Conservation (phyloP, 2,113 vertebrate genomes). For the Microtus richardsoni region DNA sequence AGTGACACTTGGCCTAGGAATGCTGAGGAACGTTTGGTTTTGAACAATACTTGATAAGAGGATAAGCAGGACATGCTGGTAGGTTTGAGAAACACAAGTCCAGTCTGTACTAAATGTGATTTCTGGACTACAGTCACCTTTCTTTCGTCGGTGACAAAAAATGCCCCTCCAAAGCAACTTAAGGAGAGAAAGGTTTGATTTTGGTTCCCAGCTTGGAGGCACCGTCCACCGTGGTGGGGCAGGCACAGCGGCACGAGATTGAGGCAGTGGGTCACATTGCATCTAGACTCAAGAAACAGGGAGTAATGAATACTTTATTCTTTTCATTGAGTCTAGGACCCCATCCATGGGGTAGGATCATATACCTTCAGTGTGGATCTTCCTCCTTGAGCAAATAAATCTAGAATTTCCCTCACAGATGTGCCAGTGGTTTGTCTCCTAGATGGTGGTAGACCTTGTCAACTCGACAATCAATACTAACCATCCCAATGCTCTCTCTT, state of each 20-base stretch:
- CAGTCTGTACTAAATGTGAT: not conserved
- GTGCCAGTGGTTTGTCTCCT: not conserved
- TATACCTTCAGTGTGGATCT: not conserved
- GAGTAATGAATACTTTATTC: not conserved
- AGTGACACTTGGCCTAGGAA: not conserved
- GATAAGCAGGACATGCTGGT: not conserved
- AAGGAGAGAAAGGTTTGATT: not conserved
- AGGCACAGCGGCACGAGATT: not conserved
- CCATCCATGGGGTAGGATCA: not conserved
- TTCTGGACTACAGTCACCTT: too few species aligned
- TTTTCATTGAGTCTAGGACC: not conserved
- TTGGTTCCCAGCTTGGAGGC: too few species aligned
- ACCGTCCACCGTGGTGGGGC: not conserved
- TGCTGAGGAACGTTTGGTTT: not conserved
- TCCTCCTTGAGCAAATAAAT: not conserved
- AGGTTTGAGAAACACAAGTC: rapidly evolving
- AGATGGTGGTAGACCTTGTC: not conserved
- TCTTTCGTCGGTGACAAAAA: too few species aligned
- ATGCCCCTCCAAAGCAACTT: not conserved
- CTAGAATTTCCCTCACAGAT: not conserved
- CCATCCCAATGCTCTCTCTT: not conserved
- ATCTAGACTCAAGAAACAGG: not conserved
- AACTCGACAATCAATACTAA: not conserved
- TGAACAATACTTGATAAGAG: not conserved
- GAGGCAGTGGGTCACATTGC: not conserved